Conservation (phyloP, 2,888 invertebrate genomes). For the Crioceris asparagi region DNA sequence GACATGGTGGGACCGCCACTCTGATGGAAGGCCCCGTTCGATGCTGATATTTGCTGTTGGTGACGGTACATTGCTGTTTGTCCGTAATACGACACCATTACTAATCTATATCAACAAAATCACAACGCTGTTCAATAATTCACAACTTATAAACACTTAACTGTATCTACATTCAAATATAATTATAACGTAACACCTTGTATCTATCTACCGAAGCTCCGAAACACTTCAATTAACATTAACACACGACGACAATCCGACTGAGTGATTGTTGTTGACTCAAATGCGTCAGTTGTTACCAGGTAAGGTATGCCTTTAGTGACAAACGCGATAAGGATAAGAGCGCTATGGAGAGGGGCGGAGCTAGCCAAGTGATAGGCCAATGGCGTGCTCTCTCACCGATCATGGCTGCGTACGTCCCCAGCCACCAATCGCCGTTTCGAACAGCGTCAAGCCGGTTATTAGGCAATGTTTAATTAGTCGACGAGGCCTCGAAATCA, state of each 20-base stretch:
- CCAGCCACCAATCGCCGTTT: slow-evolving; percentile 21
- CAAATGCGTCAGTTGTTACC: no score
- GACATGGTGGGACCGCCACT: slow-evolving; percentile 29
- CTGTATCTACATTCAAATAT: no score
- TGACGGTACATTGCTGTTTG: slow-evolving; percentile 49
- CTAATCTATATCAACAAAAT: no score
- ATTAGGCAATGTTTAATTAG: slow-evolving; percentile 24
- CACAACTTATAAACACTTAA: no score
- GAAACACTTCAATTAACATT: no score
- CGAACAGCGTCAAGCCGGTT: slow-evolving; percentile 13
- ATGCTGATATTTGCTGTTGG: slow-evolving; percentile 35
- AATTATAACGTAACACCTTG: no score
- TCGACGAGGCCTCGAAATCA: no score
- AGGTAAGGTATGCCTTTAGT: slow-evolving; percentile 2
- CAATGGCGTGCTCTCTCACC: slow-evolving; percentile 21
- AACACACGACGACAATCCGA: no score
- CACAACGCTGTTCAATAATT: no score
- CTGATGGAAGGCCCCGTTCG: slow-evolving; percentile 45
- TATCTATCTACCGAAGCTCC: no score
- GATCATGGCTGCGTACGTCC: slow-evolving; percentile 29
- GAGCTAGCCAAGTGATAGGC: slow-evolving; percentile 9
- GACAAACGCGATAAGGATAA: slow-evolving; percentile 18
- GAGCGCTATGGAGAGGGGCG: slow-evolving; percentile 15
- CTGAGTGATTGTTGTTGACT: no score
- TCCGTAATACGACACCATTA: slow-evolving; percentile 71